Evolutionary conservation across 2,888 invertebrate species (phyloP), one percentile per base, ranked within the genome.

Genomic region (Drepana falcataria): DNA sequence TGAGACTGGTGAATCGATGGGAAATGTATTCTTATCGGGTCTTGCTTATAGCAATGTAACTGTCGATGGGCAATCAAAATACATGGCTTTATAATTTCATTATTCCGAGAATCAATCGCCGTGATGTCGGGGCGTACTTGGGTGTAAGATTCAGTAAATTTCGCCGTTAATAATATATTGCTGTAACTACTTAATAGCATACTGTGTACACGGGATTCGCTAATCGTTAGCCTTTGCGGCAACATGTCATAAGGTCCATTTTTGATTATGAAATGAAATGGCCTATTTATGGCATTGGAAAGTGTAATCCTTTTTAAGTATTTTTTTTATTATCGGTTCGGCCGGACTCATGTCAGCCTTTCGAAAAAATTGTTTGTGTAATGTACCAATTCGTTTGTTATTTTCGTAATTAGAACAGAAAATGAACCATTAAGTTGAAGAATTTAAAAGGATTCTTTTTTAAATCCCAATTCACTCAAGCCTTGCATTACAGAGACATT

Each of bases 51-150:
- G 62, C 58, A 61, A 64, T 61, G 65, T 73, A 72, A 65, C 64
- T 60, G 54, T 57, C 65, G 58, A 62, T 61, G 60, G 62, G 69
- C 67, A 75, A 80, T 80, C 73, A 77, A 72, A 80, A 74, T 65
- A 69, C 68, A 71, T 72, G 70, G 65, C 68, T 71, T 74, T 74
- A 74, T 77, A 78, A 79, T 80, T 81, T 76, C 69, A 73, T 81
- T 75, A 76, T 86, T 85, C 85, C 65, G 51, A 71, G 85, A 85
- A 86, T 82, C 83, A 84, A 83, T 83, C 74, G 71, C 61, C 64
- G 48, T 57, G 57, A 67, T 66, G 66, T 60, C 58, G 75, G 73
- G 77, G 73, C 75, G 79, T 68, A 70, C 71, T 72, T 61, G 67
- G 72, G 70, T 73, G 75, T 73, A 73, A 76, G 70, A 69, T 71